Evolutionary conservation across 37 sponge, comb jelly and placozoan species (phyloP).

Genomic region (Axinella damicornis): DNA sequence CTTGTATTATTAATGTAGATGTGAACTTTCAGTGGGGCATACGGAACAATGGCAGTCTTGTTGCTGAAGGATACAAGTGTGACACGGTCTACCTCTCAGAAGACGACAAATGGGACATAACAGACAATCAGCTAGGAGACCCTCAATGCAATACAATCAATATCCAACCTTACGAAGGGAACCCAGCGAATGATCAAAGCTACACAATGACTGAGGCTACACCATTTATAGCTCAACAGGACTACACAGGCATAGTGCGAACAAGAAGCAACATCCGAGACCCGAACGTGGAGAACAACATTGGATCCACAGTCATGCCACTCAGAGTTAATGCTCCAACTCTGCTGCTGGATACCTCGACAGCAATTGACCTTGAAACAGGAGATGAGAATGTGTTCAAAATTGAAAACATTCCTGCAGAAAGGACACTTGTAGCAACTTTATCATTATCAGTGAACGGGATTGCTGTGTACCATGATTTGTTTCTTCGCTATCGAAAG

Average conservation of each 20-base stretch:
- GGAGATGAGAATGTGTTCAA: conserved; percentile 2
- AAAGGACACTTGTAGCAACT: conserved; percentile 18
- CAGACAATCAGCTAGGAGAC: conserved; percentile 3
- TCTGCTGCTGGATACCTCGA: not conserved
- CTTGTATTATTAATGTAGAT: not conserved
- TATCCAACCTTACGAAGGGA: not conserved
- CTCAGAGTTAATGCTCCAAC: not conserved
- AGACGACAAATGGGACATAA: conserved; percentile 9
- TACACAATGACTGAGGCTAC: not conserved
- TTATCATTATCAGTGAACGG: not conserved
- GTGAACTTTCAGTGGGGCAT: not conserved
- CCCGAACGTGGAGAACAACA: conserved; percentile 7
- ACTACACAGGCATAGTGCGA: conserved; percentile 11
- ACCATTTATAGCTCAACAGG: conserved; percentile 8
- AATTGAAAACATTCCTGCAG: conserved; percentile 9
- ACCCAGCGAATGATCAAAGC: not conserved
- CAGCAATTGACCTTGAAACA: not conserved
- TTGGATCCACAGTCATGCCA: not conserved
- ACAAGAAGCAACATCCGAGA: conserved; percentile 27
- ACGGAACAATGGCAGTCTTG: conserved; percentile 11
- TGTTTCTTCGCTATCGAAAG: not conserved
- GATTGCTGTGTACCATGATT: not conserved
- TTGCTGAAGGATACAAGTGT: conserved; percentile 32
- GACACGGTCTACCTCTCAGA: conserved; percentile 28
- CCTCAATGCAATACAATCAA: not conserved